These are phyloP conservation scores for Pangasius macronema DNA, from an alignment of 2,797 vertebrate species.

Conservation along the genomic window DNA sequence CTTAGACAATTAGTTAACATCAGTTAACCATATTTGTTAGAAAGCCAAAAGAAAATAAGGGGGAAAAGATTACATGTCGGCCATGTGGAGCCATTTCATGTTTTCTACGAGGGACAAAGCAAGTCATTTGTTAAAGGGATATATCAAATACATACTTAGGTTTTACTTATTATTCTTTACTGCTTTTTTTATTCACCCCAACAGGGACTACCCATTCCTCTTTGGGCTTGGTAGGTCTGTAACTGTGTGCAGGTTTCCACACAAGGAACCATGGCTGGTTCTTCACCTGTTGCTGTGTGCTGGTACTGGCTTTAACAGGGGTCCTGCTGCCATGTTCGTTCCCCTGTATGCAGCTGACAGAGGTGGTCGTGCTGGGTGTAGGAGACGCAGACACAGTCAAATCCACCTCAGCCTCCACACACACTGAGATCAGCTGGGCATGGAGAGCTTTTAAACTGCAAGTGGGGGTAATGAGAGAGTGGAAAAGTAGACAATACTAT, in stretches of 20 bases:
- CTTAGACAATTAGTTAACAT: neutral
- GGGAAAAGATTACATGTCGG: neutral
- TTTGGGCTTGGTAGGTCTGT: neutral
- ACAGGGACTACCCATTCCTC: neutral
- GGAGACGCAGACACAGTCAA: neutral
- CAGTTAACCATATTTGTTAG: neutral
- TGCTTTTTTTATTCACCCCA: neutral
- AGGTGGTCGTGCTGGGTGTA: constrained; percentile 9
- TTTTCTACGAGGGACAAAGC: neutral
- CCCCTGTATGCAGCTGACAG: constrained; percentile 25
- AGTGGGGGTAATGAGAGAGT: neutral
- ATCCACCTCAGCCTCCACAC: constrained; percentile 32
- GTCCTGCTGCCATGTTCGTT: constrained; percentile 20
- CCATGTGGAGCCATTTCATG: neutral
- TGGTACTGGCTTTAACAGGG: neutral
- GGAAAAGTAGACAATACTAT: neutral
- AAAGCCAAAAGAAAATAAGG: neutral
- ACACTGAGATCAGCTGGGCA: constrained; percentile 48
- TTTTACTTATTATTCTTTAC: neutral
- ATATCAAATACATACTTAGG: neutral
- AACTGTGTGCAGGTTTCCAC: neutral
- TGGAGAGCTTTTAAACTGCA: constrained; percentile 56
- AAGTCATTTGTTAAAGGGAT: neutral
- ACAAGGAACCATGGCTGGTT: neutral
- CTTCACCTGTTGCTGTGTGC: constrained; percentile 44